These are phyloP conservation scores for Hippoglossus stenolepis DNA, from an alignment of 2,113 vertebrate species.

Conservation along the genomic window DNA sequence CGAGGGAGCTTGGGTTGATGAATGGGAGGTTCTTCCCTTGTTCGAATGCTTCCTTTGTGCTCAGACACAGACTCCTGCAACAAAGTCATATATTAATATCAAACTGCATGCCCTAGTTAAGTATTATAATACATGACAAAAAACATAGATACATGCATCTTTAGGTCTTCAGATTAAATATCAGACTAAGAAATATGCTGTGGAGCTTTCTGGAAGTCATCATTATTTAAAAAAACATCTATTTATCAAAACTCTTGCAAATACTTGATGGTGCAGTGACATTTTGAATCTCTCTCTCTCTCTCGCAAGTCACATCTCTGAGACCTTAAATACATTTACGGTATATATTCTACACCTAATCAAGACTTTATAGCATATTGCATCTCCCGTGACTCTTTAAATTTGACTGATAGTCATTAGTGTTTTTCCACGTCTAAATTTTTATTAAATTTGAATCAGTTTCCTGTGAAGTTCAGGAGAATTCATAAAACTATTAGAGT, in stretches of 20 bases:
- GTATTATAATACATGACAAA: background rate
- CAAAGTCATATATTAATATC: background rate
- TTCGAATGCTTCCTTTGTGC: constrained; percentile 82
- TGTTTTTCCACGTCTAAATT: too few species aligned
- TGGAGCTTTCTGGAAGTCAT: background rate
- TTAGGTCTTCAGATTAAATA: background rate
- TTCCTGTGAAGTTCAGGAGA: too few species aligned
- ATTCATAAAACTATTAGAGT: too few species aligned
- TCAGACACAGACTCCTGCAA: constrained; percentile 78
- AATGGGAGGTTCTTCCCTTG: constrained; percentile 86
- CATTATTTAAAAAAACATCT: background rate
- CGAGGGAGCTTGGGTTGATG: constrained; percentile 85
- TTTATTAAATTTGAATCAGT: too few species aligned
- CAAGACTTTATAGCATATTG: background rate
- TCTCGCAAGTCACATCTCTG: too few species aligned
- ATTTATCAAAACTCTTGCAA: background rate
- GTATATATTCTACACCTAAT: background rate
- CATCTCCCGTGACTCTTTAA: too few species aligned
- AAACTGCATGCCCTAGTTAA: background rate
- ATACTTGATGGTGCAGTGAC: too few species aligned
- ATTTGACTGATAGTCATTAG: too few species aligned
- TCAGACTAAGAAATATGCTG: background rate
- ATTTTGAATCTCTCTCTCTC: too few species aligned
- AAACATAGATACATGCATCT: background rate
- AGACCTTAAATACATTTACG: too few species aligned